Evolutionary conservation across 1,140 invertebrate genomes (phyloP).

Genomic region (Zaprionus lachaisei): DNA sequence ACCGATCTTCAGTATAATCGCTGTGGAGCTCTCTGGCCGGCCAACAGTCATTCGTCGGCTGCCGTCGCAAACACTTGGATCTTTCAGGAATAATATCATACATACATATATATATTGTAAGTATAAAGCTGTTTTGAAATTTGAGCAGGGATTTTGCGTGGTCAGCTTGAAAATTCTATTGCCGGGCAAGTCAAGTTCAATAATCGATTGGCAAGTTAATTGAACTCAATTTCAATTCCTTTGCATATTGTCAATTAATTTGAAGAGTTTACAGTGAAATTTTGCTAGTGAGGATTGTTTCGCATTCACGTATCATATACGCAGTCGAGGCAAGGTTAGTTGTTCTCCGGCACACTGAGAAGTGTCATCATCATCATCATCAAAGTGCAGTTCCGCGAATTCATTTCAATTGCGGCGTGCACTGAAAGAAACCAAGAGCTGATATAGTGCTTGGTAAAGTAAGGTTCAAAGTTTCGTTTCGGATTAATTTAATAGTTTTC

Average conservation of each 20-base stretch:
- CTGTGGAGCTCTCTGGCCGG: constrained; percentile 25
- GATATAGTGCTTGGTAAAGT: background rate
- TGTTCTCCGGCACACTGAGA: constrained; percentile 3
- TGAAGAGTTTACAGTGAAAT: constrained; percentile 16
- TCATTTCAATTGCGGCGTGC: constrained; percentile 46
- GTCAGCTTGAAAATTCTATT: constrained; percentile 33
- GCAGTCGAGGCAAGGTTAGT: constrained; percentile 46
- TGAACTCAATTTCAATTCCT: constrained; percentile 66
- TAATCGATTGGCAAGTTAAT: constrained; percentile 56
- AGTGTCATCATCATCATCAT: constrained; percentile 28
- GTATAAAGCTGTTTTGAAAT: constrained; percentile 39
- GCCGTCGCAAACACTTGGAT: constrained; percentile 47
- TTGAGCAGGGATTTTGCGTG: constrained; percentile 29
- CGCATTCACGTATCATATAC: background rate
- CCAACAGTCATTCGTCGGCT: constrained; percentile 51
- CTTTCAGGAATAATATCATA: constrained; percentile 9
- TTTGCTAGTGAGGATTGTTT: background rate
- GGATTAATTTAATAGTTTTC: background rate
- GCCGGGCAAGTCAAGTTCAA: constrained; percentile 53
- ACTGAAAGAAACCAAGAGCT: constrained; percentile 22
- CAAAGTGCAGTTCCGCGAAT: constrained; percentile 55
- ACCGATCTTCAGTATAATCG: constrained; percentile 37
- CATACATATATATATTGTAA: constrained; percentile 30
- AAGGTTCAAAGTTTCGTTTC: background rate
- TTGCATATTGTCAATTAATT: constrained; percentile 43